Evolutionary conservation across 2,888 invertebrate species (phyloP).

Genomic region (Coelinius sp.): DNA sequence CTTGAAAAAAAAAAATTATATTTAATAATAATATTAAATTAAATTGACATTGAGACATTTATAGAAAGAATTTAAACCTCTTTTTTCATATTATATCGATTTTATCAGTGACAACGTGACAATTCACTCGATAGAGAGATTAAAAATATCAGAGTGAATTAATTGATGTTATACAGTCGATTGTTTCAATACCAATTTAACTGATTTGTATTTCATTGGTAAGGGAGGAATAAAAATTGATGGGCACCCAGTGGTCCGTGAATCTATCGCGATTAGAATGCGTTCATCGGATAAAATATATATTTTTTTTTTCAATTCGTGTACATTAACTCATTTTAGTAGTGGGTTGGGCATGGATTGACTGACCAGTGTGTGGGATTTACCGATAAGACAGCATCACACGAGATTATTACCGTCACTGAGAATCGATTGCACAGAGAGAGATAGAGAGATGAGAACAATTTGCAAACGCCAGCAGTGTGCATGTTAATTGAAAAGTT

Average conservation of each 20-base stretch:
- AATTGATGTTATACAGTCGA: neutral
- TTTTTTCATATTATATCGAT: neutral
- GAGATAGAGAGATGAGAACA: constrained; percentile 31
- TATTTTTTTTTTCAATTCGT: neutral
- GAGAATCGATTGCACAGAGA: constrained; percentile 34
- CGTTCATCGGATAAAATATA: neutral
- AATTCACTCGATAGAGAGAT: neutral
- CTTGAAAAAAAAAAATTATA: neutral
- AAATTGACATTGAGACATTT: neutral
- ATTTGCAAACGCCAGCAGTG: constrained; percentile 43
- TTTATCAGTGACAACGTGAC: neutral
- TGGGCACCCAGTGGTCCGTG: neutral
- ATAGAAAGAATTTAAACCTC: neutral
- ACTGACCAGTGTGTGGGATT: constrained; percentile 37
- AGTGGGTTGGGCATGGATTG: constrained; percentile 26
- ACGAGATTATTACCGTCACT: constrained; percentile 53
- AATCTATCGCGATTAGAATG: neutral
- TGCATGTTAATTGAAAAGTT: constrained; percentile 22
- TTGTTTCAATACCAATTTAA: neutral
- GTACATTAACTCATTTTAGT: neutral
- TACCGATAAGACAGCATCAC: constrained; percentile 54
- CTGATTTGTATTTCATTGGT: neutral
- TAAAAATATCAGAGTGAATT: neutral
- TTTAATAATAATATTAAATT: neutral
- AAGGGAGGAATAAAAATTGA: neutral